Base-by-base conservation (phyloP, 2,113 vertebrate genomes). In the Hylia prasina region DNA sequence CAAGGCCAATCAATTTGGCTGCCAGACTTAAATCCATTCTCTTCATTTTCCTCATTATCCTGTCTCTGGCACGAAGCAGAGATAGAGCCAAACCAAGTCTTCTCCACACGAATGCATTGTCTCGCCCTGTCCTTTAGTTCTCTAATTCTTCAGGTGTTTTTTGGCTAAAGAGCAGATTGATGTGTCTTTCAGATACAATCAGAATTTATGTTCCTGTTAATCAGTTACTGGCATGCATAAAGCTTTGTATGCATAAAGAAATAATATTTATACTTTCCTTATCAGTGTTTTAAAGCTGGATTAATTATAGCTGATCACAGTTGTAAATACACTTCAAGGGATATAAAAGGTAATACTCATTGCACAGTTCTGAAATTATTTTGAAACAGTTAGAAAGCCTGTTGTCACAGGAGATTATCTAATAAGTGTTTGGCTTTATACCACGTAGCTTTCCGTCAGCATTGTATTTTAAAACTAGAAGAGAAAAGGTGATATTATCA, bases 41-140 rank as follows among this genome's bases (percentile, higher is more conserved):
- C 58, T 93, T 86, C 5, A 21, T 53, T 80, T 92, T 47, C 31
- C 5, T 27, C 20, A 11, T 79, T 65, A 28, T 44, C 48, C 45
- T 21, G 20, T 53, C 64, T 89, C 75, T 0, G 0, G 17, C 51
- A 80, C 14, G n/a, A 61, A 14, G 31, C 6, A 8, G 51, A 61
- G 40, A 5, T 21, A 9, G 27, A 66, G 37, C 60, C 72, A 86
- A 60, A 58, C 21, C 61, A 40, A 42, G 47, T 61, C 42, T 53
- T 69, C 24, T 88, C 22, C 22, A 5, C 10, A 33, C 22, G 12
- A 35, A 78, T 42, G 23, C 27, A 19, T 57, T 4, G 3, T 63
- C n/a, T 87, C n/a, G 19, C 37, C n/a, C 50, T 19, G 15, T 51
- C 21, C 27, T 78, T 45, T 25, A 44, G 27, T 47, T 61, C 33